phyloP scores from a whole-genome alignment of 2,888 invertebrate species.

The Altica lythri region DNA sequence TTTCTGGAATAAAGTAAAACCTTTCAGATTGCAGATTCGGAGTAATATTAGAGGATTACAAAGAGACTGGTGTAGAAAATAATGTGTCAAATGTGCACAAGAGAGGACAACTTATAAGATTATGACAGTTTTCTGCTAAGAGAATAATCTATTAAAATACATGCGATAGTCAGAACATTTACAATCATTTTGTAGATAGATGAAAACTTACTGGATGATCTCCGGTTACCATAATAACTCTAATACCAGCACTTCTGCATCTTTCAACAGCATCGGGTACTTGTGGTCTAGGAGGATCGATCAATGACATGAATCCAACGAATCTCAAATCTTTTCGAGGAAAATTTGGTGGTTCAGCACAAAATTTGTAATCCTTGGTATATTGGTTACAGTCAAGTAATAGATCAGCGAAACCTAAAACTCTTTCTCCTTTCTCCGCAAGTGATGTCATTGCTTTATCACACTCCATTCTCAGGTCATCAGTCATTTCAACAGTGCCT shows the following conservation, averaged over 20 bases:
- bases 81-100: too few species aligned
- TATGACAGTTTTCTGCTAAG: too few species aligned
- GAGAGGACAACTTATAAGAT: too few species aligned
- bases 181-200: background rate
- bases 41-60: too few species aligned
- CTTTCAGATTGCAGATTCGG: too few species aligned
- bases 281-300: slow-evolving; percentile 69
- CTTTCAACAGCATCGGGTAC: slow-evolving; percentile 70
- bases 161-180: background rate
- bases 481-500: slow-evolving; percentile 61
- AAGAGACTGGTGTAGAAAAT: too few species aligned
- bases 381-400: slow-evolving; percentile 58
- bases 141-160: background rate
- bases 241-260: slow-evolving; percentile 78
- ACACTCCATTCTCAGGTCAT: slow-evolving; percentile 62
- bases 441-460: slow-evolving; percentile 76
- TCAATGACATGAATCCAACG: slow-evolving; percentile 67
- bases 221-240: slow-evolving; percentile 81
- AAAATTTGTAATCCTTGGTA: slow-evolving; percentile 64
- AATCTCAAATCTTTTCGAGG: slow-evolving; percentile 68
- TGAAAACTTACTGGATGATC: slow-evolving; percentile 70
- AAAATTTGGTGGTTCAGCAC: slow-evolving; percentile 70
- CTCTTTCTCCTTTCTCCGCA: slow-evolving; percentile 80
- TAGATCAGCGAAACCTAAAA: slow-evolving; percentile 73
- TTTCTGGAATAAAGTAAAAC: too few species aligned